Conservation (phyloP, 1,140 invertebrate genomes). For the Cepaea nemoralis region DNA sequence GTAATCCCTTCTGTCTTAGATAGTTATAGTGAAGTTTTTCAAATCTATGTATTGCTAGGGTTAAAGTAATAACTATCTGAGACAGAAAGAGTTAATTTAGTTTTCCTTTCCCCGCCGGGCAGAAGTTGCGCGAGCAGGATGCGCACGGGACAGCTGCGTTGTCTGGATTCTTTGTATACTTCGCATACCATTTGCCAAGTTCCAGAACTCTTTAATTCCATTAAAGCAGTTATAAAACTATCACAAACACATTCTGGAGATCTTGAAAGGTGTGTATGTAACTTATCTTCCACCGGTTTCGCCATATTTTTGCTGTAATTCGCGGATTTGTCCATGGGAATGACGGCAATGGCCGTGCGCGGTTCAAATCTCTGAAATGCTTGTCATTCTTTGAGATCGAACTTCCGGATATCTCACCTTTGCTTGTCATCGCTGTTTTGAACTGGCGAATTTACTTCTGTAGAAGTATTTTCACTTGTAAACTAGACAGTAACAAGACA, state of each 20-base stretch:
- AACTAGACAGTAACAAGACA: background rate
- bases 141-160: constrained; percentile 88
- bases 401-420: constrained; percentile 62
- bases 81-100: background rate
- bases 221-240: constrained; percentile 42
- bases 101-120: constrained; percentile 47
- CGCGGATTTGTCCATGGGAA: constrained; percentile 75
- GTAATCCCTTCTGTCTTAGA: too few relatives aligned
- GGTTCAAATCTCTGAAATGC: constrained; percentile 80
- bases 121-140: constrained; percentile 82
- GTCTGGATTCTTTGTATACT: constrained; percentile 95
- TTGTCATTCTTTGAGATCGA: constrained; percentile 79
- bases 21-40: too few relatives aligned
- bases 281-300: constrained; percentile 73
- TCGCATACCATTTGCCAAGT: constrained; percentile 90
- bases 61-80: too few relatives aligned
- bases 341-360: constrained; percentile 80
- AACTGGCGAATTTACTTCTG: background rate
- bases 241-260: constrained; percentile 41
- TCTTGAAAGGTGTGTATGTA: constrained; percentile 48
- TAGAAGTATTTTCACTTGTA: background rate
- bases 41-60: too few relatives aligned
- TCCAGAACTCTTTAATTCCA: constrained; percentile 51
- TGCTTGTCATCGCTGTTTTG: constrained; percentile 22
- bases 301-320: constrained; percentile 73